Evolutionary conservation across 1,140 invertebrate species (phyloP).

Genomic region (Mycetomoellerius zeteki): DNA sequence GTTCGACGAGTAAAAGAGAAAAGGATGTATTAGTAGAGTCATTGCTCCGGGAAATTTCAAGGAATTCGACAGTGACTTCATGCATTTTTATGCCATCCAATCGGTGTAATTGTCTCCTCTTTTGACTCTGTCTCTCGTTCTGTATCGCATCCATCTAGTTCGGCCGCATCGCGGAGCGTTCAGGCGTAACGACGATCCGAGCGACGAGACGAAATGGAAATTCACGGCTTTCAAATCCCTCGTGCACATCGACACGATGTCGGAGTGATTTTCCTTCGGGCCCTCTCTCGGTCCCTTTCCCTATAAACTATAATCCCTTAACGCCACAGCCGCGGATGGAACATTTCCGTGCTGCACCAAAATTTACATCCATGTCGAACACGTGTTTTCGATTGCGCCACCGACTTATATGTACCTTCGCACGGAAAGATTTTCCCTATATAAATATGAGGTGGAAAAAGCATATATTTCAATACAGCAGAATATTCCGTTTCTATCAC

Average conservation of each 20-base stretch:
- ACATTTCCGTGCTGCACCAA: constrained; percentile 8
- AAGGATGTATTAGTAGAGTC: constrained; percentile 40
- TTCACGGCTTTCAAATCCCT: constrained; percentile 69
- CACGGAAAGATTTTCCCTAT: neutral
- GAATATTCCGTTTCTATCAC: neutral
- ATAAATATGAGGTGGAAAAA: constrained; percentile 5
- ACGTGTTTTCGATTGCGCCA: constrained; percentile 37
- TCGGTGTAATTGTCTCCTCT: constrained; percentile 70
- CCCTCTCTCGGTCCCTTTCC: neutral
- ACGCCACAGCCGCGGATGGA: constrained; percentile 31
- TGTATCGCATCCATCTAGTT: constrained; percentile 16
- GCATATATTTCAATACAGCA: neutral
- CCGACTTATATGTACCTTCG: neutral
- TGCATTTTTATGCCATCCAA: constrained; percentile 75
- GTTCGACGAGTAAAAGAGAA: constrained; percentile 20
- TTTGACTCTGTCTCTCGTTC: neutral
- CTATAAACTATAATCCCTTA: constrained; percentile 57
- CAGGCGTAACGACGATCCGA: constrained; percentile 65
- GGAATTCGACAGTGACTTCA: constrained; percentile 67
- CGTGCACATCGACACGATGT: constrained; percentile 34
- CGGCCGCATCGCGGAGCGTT: constrained; percentile 27
- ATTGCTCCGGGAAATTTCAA: constrained; percentile 54
- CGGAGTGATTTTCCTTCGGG: constrained; percentile 27
- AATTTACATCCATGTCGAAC: constrained; percentile 26
- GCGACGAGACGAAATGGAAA: constrained; percentile 73